Evolutionary conservation across 2,797 vertebrate genomes (phyloP).

Genomic region (Loris lydekkerianus): DNA sequence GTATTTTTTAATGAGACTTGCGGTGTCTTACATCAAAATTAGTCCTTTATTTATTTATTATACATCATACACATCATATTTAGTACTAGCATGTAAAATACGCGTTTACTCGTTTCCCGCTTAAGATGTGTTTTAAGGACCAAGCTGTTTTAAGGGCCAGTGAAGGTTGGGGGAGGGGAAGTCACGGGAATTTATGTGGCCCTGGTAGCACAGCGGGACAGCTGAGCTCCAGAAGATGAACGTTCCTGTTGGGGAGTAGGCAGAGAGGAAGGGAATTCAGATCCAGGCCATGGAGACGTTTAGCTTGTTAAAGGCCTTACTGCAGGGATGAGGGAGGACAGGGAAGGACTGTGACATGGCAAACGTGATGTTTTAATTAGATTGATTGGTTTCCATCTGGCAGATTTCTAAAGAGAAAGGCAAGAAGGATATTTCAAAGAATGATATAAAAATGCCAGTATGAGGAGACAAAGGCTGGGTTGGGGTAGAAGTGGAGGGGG

Average conservation of each 20-base stretch:
- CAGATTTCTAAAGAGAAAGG: constrained; percentile 15
- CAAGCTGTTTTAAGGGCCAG: not conserved
- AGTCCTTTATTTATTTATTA: too few species aligned
- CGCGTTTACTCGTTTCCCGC: too few species aligned
- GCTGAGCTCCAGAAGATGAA: not conserved
- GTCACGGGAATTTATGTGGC: not conserved
- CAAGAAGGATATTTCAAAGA: constrained; percentile 20
- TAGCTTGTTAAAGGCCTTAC: not conserved
- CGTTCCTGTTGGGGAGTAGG: not conserved
- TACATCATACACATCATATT: too few species aligned
- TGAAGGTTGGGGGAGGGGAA: not conserved
- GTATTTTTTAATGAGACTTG: too few species aligned
- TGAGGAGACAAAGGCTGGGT: not conserved
- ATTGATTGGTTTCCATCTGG: not conserved
- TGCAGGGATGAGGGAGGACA: not conserved
- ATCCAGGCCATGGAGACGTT: not conserved
- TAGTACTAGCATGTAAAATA: too few species aligned
- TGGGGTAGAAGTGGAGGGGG: not conserved
- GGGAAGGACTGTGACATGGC: not conserved
- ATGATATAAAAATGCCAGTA: not conserved
- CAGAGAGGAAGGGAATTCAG: constrained; percentile 25
- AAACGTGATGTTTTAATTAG: not conserved
- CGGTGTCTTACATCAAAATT: too few species aligned
- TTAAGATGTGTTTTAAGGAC: not conserved
- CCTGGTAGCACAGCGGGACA: not conserved